Base-by-base conservation (phyloP, 53 echinoderm and acorn worm genomes). In the Luidia sarsii region DNA sequence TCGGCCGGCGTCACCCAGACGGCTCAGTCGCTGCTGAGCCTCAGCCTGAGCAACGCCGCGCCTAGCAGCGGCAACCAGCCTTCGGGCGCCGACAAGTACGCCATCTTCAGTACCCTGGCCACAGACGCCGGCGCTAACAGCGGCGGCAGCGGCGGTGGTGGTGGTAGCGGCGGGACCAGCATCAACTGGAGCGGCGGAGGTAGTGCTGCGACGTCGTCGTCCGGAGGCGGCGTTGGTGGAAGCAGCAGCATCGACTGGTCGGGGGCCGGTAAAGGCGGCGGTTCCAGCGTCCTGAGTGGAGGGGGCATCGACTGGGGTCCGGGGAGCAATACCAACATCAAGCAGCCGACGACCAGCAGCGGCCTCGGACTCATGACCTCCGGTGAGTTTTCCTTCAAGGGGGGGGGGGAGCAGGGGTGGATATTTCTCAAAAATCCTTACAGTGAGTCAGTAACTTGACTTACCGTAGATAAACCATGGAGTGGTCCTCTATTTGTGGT, bases 21-120 rank as follows among this genome's bases (percentile, higher is more conserved):
- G 48, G 87, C 71, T 7, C 87, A 82, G 48, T 64, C 81, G 2
- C 73, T 88, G n/a, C 23, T 65, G 65, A 88, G 82, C 43, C 64
- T 82, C 20, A 82, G 64, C 59, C 65, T 82, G 18, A 61, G 81
- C 30, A 57, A 70, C 0, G 31, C 77, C 22, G 72, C 70, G 28
- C 19, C 69, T 13, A 80, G 41, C 19, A 33, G 28, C 18, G 34
- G 60, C 4, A 36, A 46, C 37, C 82, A 24, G 25, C 65, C 57
- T 33, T 53, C 61, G 20, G 41, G 54, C 33, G 82, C 71, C 38
- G 93, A 93, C 67, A 93, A 89, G 60, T 93, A 93, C 33, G 93
- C 93, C 6, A 86, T 87, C 56, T 89, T 93, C 16, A 71, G 87
- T 7, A 75, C 33, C 11, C 67, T 93, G 11, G 68, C 38, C 3